Evolutionary conservation across 2,113 vertebrate species (phyloP).

Genomic region (Eonycteris spelaea): DNA sequence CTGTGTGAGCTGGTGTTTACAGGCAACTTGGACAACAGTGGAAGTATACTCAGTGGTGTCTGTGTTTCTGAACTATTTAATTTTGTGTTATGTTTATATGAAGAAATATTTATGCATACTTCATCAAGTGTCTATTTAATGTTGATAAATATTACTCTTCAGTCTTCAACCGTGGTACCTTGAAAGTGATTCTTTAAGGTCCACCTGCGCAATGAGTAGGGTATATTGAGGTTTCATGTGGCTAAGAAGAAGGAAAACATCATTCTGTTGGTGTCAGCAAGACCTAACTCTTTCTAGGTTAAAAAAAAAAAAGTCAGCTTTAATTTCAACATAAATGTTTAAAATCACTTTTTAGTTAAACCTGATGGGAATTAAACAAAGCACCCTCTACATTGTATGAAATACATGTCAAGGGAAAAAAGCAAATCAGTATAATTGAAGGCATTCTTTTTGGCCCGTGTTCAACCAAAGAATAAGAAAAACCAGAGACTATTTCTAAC

Average conservation of each 20-base stretch:
- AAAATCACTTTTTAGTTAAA: neutral
- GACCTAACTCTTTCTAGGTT: neutral
- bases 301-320: neutral
- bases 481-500: constrained; percentile 42
- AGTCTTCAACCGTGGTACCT: constrained; percentile 78
- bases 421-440: constrained; percentile 38
- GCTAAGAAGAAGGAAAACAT: constrained; percentile 40
- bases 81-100: constrained; percentile 89
- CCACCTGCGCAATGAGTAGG: constrained; percentile 74
- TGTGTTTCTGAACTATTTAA: constrained; percentile 90
- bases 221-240: constrained; percentile 50
- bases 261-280: constrained; percentile 22
- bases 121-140: constrained; percentile 90
- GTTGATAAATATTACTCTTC: constrained; percentile 82
- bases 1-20: constrained; percentile 94
- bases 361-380: neutral
- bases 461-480: constrained; percentile 64
- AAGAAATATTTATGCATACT: constrained; percentile 88
- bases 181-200: constrained; percentile 77
- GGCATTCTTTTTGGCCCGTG: constrained; percentile 40
- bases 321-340: neutral
- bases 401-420: neutral
- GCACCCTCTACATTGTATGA: neutral
- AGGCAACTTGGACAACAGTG: constrained; percentile 89
- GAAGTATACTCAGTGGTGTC: constrained; percentile 88